Conservation (phyloP, 2,888 invertebrate species). For the Scaptomyza polygonia region DNA sequence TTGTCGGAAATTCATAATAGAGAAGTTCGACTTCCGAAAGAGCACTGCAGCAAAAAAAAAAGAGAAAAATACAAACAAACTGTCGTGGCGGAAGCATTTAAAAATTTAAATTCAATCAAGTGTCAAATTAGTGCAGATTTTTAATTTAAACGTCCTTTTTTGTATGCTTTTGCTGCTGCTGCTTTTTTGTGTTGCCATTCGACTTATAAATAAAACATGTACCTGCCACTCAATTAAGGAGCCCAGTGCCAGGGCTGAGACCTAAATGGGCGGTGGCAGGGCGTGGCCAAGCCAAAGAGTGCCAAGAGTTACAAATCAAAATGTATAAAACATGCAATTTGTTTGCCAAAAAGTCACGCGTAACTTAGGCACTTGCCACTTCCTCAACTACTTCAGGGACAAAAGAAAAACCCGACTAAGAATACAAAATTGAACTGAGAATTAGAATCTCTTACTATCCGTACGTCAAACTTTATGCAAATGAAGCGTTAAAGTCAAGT, state of each 20-base stretch:
- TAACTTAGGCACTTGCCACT: constrained; percentile 54
- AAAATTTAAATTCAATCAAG: constrained; percentile 77
- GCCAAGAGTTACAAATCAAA: constrained; percentile 73
- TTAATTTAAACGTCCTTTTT: constrained; percentile 68
- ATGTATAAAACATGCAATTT: constrained; percentile 79
- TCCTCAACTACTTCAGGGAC: constrained; percentile 38
- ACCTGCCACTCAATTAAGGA: constrained; percentile 74
- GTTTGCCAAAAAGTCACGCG: constrained; percentile 79
- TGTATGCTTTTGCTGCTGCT: constrained; percentile 26
- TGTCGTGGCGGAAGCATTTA: constrained; percentile 42
- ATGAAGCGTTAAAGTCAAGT: constrained; percentile 49
- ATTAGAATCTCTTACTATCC: neutral
- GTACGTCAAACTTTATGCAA: constrained; percentile 49
- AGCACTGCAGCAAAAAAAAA: neutral
- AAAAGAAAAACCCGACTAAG: constrained; percentile 16
- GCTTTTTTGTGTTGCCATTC: constrained; percentile 26
- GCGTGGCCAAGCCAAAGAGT: constrained; percentile 8
- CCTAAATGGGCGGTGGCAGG: constrained; percentile 24
- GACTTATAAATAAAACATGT: constrained; percentile 76
- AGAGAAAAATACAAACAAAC: neutral
- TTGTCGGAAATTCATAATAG: too few species aligned
- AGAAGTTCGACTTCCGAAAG: neutral
- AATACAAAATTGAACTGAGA: constrained; percentile 7
- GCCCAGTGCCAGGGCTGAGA: constrained; percentile 17
- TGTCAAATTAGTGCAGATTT: constrained; percentile 79